These are phyloP conservation scores for Eulemur macaco DNA, from an alignment of 2,113 vertebrate genomes.

Conservation along the genomic window DNA sequence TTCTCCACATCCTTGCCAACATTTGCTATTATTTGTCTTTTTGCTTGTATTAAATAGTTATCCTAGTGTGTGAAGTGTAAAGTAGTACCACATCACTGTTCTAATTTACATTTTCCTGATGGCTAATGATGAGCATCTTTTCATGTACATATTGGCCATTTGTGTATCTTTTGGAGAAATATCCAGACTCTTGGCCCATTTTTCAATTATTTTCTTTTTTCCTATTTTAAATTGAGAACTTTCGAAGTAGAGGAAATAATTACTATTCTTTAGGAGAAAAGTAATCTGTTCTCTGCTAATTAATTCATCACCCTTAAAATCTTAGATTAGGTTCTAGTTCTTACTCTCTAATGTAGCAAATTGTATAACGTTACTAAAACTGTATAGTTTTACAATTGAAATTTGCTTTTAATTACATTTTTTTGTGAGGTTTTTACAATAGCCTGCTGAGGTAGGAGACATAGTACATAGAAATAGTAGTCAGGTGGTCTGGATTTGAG, in stretches of 20 bases:
- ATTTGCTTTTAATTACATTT: conserved; percentile 23
- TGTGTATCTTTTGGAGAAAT: not conserved
- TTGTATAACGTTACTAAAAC: not conserved
- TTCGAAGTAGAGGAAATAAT: conserved; percentile 9
- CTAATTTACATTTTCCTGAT: conserved; percentile 2
- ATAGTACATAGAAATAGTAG: not conserved
- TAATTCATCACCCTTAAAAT: conserved; percentile 32
- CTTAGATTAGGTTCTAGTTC: not conserved
- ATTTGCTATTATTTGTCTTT: not conserved
- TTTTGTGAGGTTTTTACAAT: not conserved
- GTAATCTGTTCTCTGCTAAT: not conserved
- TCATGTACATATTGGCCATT: not conserved
- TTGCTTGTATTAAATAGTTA: not conserved
- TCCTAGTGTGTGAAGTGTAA: not conserved
- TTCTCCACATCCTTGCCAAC: not conserved
- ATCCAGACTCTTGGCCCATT: not conserved
- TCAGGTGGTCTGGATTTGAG: not conserved
- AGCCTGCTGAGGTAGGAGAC: not conserved
- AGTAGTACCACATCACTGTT: not conserved
- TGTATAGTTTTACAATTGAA: not conserved
- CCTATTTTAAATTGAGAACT: not conserved
- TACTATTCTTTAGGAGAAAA: not conserved
- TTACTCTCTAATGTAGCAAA: not conserved
- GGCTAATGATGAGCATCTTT: not conserved
- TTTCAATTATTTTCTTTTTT: conserved; percentile 31